Evolutionary conservation across 2,888 invertebrate genomes (phyloP).

Genomic region (Microctonus brassicae): DNA sequence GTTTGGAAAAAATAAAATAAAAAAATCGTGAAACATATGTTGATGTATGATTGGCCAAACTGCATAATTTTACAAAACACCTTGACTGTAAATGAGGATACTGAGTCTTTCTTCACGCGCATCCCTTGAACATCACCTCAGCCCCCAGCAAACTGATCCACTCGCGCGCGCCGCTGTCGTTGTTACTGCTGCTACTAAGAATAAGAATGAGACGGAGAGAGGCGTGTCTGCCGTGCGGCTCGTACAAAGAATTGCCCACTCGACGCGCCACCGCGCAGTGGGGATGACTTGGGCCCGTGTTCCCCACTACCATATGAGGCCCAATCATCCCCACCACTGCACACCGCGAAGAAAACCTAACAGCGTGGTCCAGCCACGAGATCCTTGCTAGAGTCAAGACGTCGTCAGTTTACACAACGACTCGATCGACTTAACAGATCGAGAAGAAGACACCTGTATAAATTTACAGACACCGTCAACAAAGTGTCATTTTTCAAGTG

Average conservation of each 20-base stretch:
- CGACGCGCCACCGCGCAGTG: slow-evolving; percentile 38
- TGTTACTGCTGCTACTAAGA: not conserved
- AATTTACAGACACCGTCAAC: not conserved
- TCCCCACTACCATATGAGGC: slow-evolving; percentile 56
- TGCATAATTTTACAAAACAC: not conserved
- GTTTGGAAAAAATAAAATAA: no score
- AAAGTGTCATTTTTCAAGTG: slow-evolving; percentile 24
- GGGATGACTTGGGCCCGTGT: slow-evolving; percentile 30
- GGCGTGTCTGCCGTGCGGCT: slow-evolving; percentile 65
- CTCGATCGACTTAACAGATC: slow-evolving; percentile 55
- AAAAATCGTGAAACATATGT: no score
- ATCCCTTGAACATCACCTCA: not conserved
- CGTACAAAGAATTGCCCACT: slow-evolving; percentile 64
- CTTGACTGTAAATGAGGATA: not conserved
- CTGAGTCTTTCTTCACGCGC: not conserved
- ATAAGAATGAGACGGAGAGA: slow-evolving; percentile 46
- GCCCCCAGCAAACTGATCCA: slow-evolving; percentile 28
- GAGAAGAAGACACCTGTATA: not conserved
- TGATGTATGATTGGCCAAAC: no score
- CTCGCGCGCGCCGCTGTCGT: not conserved
- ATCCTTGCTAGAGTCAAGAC: slow-evolving; percentile 56
- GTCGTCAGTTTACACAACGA: slow-evolving; percentile 65
- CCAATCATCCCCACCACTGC: slow-evolving; percentile 45
- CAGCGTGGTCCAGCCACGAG: slow-evolving; percentile 68
- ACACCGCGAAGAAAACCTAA: slow-evolving; percentile 59